Evolutionary conservation across 2,797 vertebrate species (phyloP), one percentile per base, ranked within the genome.

Genomic region (Chelonia mydas): DNA sequence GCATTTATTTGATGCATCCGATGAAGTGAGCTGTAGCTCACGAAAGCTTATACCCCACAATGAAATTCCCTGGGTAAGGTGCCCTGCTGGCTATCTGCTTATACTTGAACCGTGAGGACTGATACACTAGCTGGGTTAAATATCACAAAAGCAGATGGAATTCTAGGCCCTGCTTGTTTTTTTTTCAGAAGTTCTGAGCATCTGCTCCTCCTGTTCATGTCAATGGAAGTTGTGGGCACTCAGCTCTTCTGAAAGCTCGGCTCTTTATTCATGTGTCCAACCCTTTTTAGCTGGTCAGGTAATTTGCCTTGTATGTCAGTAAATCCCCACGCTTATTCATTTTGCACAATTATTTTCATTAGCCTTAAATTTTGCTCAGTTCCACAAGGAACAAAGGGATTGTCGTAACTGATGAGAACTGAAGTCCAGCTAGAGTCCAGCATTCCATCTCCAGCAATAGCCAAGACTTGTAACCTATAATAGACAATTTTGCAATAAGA

Each of bases 31-130:
- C n/a, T n/a, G n/a, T n/a, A n/a, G n/a, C n/a, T n/a, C n/a, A n/a
- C n/a, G n/a, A n/a, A n/a, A n/a, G n/a, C n/a, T n/a, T n/a, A n/a
- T 95, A 89, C 77, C 83, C 95, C 92, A 92, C 90, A 84, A 33
- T 87, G 90, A 49, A 93, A 79, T 81, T 96, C 78, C 68, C 87
- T 10, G 55, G 65, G 74, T 89, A 92, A 95, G 88, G 92, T 88
- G 88, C 87, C 17, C 68, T 79, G 33, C 31, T 74, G 57, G 51
- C 82, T 89, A 90, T 82, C 84, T 49, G 33, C 96, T 84, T 88
- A 95, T 59, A 95, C 77, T 84, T 47, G 33, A 89, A 90, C 83
- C 23, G 77, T 68, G 47, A 97, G 81, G 92, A 97, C 91, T 55
- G 33, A 92, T 94, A 15, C 31, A 86, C 81, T 47, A 89, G 81